Evolutionary conservation across 2,797 vertebrate genomes (phyloP).

Genomic region (Cyclura pinguis): DNA sequence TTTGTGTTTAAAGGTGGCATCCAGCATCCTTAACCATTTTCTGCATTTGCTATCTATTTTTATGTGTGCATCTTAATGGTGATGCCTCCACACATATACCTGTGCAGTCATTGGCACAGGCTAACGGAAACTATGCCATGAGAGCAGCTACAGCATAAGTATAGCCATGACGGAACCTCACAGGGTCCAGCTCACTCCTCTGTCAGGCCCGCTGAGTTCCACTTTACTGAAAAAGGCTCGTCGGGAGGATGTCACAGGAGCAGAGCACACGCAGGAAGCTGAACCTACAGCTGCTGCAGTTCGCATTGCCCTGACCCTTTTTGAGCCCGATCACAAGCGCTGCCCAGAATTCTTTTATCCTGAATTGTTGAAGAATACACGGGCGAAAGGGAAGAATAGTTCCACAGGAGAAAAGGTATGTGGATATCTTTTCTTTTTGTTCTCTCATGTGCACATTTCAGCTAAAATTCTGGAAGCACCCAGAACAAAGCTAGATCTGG

Average conservation of each 20-base stretch:
- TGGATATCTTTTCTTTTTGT: fast-evolving
- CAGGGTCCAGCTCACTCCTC: constrained; percentile 84
- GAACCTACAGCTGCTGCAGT: constrained; percentile 75
- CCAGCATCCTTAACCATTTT: fast-evolving
- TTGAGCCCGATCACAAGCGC: constrained; percentile 86
- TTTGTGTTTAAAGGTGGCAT: background rate
- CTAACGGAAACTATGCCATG: constrained; percentile 73
- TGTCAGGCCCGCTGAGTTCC: constrained; percentile 75
- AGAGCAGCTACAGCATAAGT: constrained; percentile 59
- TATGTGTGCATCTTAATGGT: background rate
- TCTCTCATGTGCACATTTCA: fast-evolving
- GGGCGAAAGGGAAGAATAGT: constrained; percentile 70
- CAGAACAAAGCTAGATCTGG: too few relatives aligned
- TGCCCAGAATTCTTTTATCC: constrained; percentile 93
- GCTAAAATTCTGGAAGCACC: too few relatives aligned
- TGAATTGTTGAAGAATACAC: constrained; percentile 81
- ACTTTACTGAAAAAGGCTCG: constrained; percentile 74
- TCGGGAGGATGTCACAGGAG: constrained; percentile 67
- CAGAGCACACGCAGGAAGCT: constrained; percentile 70
- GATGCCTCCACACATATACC: background rate
- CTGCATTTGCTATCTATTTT: fast-evolving
- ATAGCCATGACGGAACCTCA: constrained; percentile 88
- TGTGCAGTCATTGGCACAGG: constrained; percentile 17
- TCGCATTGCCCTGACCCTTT: constrained; percentile 84
- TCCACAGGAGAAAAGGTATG: constrained; percentile 76